Conservation (phyloP, 2,888 invertebrate genomes). For the Omphaloscelis lunosa region DNA sequence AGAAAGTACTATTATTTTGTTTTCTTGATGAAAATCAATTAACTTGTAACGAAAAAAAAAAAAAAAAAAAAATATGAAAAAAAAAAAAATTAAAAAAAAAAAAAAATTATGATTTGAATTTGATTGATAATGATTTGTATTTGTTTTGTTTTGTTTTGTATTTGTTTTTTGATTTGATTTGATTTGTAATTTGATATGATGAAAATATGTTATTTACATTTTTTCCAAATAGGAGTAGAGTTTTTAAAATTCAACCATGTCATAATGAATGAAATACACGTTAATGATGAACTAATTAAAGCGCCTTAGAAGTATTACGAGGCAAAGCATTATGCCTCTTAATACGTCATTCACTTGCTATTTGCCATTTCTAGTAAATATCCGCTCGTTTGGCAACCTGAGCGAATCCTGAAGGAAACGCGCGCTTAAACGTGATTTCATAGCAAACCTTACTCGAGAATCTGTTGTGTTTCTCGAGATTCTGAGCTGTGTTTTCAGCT, state of each 20-base stretch:
- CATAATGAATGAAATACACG: neutral
- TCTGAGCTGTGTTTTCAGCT: slow-evolving; percentile 25
- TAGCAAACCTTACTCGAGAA: slow-evolving; percentile 26
- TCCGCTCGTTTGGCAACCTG: neutral
- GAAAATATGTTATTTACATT: neutral
- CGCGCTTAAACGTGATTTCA: slow-evolving; percentile 32
- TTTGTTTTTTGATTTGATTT: too few relatives aligned
- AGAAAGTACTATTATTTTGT: neutral
- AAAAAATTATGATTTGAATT: too few relatives aligned
- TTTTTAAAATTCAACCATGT: neutral
- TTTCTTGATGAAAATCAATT: neutral
- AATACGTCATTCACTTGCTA: neutral
- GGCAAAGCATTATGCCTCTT: neutral
- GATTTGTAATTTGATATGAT: too few relatives aligned
- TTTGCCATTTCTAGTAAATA: slow-evolving; percentile 3
- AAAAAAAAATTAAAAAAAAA: too few relatives aligned
- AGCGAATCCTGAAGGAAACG: slow-evolving; percentile 18
- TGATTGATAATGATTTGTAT: too few relatives aligned
- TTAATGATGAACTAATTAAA: neutral
- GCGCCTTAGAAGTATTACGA: neutral
- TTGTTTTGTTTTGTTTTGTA: too few relatives aligned
- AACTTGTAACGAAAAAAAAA: too few relatives aligned
- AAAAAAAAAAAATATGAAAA: too few relatives aligned
- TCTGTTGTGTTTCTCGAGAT: slow-evolving; percentile 11
- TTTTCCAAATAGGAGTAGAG: too few relatives aligned